phyloP scores from a whole-genome alignment of 1,140 invertebrate genomes.

The Drosophila murphyi region DNA sequence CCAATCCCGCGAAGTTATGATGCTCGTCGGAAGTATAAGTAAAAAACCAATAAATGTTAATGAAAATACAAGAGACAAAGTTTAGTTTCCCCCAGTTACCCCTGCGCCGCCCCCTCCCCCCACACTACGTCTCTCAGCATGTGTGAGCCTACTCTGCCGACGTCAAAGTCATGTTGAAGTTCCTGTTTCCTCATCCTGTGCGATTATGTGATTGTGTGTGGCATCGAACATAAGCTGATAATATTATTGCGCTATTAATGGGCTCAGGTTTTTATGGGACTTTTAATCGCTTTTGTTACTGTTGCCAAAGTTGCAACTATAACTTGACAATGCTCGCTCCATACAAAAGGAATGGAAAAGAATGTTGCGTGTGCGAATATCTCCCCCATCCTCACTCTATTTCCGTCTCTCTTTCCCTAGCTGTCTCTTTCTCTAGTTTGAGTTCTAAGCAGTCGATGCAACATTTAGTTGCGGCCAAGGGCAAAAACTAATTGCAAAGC shows the following conservation, averaged over 20 bases:
- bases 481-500: slow-evolving; percentile 80
- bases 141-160: slow-evolving; percentile 21
- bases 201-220: slow-evolving; percentile 43
- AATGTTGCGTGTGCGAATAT: slow-evolving; percentile 58
- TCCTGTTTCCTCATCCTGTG: slow-evolving; percentile 17
- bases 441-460: slow-evolving; percentile 64
- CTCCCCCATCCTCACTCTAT: background rate
- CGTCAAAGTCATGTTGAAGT: slow-evolving; percentile 1
- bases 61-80: slow-evolving; percentile 82
- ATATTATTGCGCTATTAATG: slow-evolving; percentile 83
- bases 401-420: background rate
- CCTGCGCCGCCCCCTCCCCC: background rate
- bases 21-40: slow-evolving; percentile 70
- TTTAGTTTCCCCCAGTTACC: slow-evolving; percentile 58
- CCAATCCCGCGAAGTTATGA: slow-evolving; percentile 53
- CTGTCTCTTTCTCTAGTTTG: slow-evolving; percentile 27
- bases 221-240: slow-evolving; percentile 82
- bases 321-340: slow-evolving; percentile 64
- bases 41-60: slow-evolving; percentile 84
- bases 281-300: slow-evolving; percentile 84
- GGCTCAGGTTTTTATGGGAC: slow-evolving; percentile 78
- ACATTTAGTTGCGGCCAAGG: slow-evolving; percentile 66
- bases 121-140: background rate
- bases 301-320: slow-evolving; percentile 79
- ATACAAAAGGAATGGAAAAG: slow-evolving; percentile 61